Percentiles rank a stretch among this genome's conserved stretches.
These are phyloP conservation scores for Mus spicilegus DNA, from an alignment of 2,113 vertebrate species.

Conservation along the genomic window DNA sequence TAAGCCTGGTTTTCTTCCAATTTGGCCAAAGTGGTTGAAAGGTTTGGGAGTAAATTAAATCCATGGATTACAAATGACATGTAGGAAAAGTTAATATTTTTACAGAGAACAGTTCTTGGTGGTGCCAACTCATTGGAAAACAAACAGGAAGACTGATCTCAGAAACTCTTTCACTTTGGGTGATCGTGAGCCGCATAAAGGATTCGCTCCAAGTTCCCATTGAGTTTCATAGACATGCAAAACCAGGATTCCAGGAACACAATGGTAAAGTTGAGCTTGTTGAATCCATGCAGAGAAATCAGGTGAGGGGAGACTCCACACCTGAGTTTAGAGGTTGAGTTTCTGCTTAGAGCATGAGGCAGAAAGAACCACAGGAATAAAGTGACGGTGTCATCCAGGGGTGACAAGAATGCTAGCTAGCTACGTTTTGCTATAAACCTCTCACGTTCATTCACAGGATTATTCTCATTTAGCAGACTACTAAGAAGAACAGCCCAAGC, in stretches of 20 bases:
- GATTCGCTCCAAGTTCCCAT: conserved; percentile 27
- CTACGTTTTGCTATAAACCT: not conserved
- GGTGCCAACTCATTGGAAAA: conserved; percentile 2
- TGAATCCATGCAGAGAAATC: not conserved
- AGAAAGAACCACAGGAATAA: not conserved
- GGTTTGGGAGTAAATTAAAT: conserved; percentile 59
- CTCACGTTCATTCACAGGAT: not conserved
- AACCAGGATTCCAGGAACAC: not conserved
- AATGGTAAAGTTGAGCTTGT: not conserved
- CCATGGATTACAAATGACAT: conserved; percentile 45
- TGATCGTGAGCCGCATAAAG: not conserved
- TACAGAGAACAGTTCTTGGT: conserved; percentile 1
- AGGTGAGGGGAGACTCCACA: not conserved
- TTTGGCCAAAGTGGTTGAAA: conserved; percentile 56
- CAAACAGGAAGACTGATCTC: conserved; percentile 6
- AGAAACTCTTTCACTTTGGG: conserved; percentile 26
- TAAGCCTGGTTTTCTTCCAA: conserved; percentile 57
- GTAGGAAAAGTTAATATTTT: conserved; percentile 50
- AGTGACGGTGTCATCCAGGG: not conserved
- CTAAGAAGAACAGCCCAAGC: not conserved
- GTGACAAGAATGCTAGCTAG: not conserved
- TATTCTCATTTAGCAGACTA: conserved; percentile 1
- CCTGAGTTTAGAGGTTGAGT: not conserved
- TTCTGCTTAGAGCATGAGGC: not conserved
- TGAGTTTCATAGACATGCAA: not conserved